phyloP scores from a whole-genome alignment of 2,113 vertebrate genomes.

The Macaca fascicularis region T2T-MFA8v1.1 NC_088394.1:28222001-28222500 shows the following conservation, averaged over 20 bases:
- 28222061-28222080: not conserved
- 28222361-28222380: not conserved
- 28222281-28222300: not conserved
- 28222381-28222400: not conserved
- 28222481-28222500: not conserved
- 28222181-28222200: not conserved
- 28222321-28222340: not conserved
- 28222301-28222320: not conserved
- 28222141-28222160: not conserved
- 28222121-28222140: not conserved
- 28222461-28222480: not conserved
- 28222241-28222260: not conserved
- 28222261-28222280: not conserved
- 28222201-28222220: not conserved
- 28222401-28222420: not conserved
- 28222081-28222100: not conserved
- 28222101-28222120: not conserved
- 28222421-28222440: not conserved
- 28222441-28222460: not conserved
- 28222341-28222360: not conserved
- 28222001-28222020: conserved; percentile 24
- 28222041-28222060: conserved; percentile 32
- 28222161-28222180: not conserved
- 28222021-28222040: not conserved
- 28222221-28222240: not conserved